These are phyloP conservation scores for Glandiceps talaboti DNA, from an alignment of 53 echinoderm and acorn worm species.

Conservation along the genomic window DNA sequence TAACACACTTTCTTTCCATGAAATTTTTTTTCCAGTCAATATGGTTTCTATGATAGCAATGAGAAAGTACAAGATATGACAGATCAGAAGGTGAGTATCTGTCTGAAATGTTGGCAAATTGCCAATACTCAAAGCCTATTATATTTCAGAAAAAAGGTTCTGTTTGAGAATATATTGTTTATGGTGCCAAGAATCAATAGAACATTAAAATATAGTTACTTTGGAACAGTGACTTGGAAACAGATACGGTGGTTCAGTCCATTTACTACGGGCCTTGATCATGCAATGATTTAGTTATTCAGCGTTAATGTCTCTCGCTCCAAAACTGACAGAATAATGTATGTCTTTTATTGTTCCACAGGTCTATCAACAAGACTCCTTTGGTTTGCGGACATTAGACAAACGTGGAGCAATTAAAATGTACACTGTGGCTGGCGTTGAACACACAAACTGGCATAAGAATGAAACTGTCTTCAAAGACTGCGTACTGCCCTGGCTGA, in stretches of 20 bases:
- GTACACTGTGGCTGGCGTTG: slow-evolving; percentile 45
- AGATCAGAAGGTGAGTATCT: slow-evolving; percentile 45
- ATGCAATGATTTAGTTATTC: too few relatives aligned
- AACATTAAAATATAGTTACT: too few relatives aligned
- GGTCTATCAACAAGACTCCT: slow-evolving; percentile 67
- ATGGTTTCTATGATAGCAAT: slow-evolving; percentile 57
- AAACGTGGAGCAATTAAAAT: slow-evolving; percentile 29
- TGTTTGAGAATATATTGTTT: too few relatives aligned
- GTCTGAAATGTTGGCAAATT: too few relatives aligned
- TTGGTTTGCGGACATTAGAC: slow-evolving; percentile 65
- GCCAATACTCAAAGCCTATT: too few relatives aligned
- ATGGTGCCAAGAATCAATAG: too few relatives aligned
- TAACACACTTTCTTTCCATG: background rate
- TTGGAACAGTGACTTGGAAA: too few relatives aligned
- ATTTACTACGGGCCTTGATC: too few relatives aligned
- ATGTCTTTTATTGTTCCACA: slow-evolving; percentile 5
- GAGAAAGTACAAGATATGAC: slow-evolving; percentile 50
- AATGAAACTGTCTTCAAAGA: slow-evolving; percentile 79
- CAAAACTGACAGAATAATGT: too few relatives aligned
- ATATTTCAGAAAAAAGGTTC: too few relatives aligned
- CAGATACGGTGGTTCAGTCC: too few relatives aligned
- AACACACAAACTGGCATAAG: slow-evolving; percentile 65
- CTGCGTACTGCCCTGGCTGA: slow-evolving; percentile 56
- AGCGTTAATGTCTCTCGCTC: too few relatives aligned
- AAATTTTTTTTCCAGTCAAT: slow-evolving; percentile 39